Evolutionary conservation across 2,797 vertebrate genomes (phyloP), one percentile per base, ranked within the genome.

Genomic region (Pelobates cultripes): DNA sequence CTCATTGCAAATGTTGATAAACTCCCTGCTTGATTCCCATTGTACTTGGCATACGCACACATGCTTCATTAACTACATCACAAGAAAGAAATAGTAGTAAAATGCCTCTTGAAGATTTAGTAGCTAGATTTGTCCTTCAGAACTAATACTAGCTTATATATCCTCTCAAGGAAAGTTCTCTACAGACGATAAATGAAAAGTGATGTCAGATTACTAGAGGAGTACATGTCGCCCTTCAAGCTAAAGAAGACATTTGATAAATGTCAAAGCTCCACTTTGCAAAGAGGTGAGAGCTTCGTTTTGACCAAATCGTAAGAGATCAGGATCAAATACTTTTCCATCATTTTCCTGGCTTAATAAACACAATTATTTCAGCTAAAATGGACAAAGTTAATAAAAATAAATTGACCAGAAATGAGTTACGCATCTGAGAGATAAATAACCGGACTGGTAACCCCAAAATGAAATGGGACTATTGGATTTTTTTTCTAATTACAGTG

Each of bases 221-320:
- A 70, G 53, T 28, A 75, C 17, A 60, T 0, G 0, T 73, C 4
- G 45, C 57, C 79, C 84, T 86, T 81, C 64, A 43, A 73, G 82
- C 61, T 78, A 70, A 42, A 70, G 73, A 63, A 72, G 73, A 81
- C 74, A 42, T 78, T 87, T 76, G 78, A 87, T 79, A 87, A 86
- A 81, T 57, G 72, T 84, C 80, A 78, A 55, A 4, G 13, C 74
- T 83, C 82, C 73, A 70, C 15, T 17, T 2, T 76, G 44, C 55
- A 77, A 41, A 57, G 68, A 74, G 75, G 64, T 61, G 85, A 73
- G 71, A 87, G 73, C 17, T 74, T 71, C 71, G 12, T 60, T 14
- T 60, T 60, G 45, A 28, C 28, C 17, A 47, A 51, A 72, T 71
- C 57, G 45, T 15, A 73, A 79, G 17, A 15, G 44, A 64, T 79